A percentile compares a stretch with the other conserved stretches of the same genome.
Evolutionary conservation across 2,113 vertebrate genomes (phyloP).

Genomic region (Triplophysa dalaica): DNA sequence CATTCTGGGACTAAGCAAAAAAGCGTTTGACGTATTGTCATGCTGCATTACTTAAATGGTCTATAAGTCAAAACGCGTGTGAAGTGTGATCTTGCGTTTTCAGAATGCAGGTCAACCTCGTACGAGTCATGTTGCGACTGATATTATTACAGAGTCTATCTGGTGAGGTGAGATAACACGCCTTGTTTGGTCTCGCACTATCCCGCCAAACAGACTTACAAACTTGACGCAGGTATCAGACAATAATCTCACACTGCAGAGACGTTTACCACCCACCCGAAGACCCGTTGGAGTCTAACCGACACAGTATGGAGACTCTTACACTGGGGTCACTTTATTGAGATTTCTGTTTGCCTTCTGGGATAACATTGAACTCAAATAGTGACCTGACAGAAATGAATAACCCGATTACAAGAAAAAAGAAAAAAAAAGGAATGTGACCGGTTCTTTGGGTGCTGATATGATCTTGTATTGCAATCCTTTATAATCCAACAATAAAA

Average conservation of each 20-base stretch:
- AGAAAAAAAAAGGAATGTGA: constrained; percentile 70
- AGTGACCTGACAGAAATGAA: constrained; percentile 87
- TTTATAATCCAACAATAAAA: not conserved
- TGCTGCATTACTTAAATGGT: not conserved
- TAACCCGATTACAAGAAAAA: constrained; percentile 48
- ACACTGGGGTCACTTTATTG: constrained; percentile 96
- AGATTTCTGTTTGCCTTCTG: constrained; percentile 57
- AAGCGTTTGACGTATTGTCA: not conserved
- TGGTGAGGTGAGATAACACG: constrained; percentile 35
- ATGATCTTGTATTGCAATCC: not conserved
- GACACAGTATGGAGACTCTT: constrained; percentile 99
- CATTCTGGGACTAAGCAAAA: not conserved
- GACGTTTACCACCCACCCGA: not conserved
- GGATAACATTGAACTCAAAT: constrained; percentile 75
- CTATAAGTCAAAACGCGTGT: not conserved
- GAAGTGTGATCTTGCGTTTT: not conserved
- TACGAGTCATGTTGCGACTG: constrained; percentile 11
- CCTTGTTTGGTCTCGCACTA: constrained; percentile 16
- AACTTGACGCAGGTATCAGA: constrained; percentile 10
- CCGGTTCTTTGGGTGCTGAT: constrained; percentile 93
- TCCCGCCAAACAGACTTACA: constrained; percentile 16
- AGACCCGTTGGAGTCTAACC: constrained; percentile 52
- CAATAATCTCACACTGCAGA: constrained; percentile 14
- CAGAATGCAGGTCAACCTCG: not conserved
- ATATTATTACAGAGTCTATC: constrained; percentile 12